A percentile compares a stretch with the other conserved stretches of the same genome.
Evolutionary conservation across 2,888 invertebrate species (phyloP).

Genomic region (Griposia aprilina): DNA sequence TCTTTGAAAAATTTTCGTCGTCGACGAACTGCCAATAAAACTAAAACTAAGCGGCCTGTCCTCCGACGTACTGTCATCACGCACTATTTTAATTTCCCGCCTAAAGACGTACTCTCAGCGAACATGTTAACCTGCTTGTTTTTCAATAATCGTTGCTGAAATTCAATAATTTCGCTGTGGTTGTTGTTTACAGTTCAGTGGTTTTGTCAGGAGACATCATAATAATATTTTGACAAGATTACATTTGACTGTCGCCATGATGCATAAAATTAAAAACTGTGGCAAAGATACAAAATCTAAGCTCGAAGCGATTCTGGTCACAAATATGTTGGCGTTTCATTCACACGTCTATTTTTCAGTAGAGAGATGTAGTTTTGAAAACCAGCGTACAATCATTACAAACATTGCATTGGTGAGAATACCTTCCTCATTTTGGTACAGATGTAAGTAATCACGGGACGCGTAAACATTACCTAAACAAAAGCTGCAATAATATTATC

Average conservation of each 20-base stretch:
- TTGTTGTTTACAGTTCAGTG: not conserved
- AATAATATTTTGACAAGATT: not conserved
- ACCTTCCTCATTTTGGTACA: not conserved
- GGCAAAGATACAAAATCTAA: not conserved
- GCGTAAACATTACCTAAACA: slow-evolving; percentile 24
- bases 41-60: too few species aligned
- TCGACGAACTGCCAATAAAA: too few species aligned
- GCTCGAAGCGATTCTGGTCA: not conserved
- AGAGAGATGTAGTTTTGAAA: not conserved
- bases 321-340: not conserved
- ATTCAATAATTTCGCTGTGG: not conserved
- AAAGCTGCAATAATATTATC: slow-evolving; percentile 32
- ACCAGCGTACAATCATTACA: not conserved
- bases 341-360: not conserved
- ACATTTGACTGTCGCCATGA: not conserved
- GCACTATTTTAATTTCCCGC: too few species aligned
- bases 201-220: not conserved
- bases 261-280: slow-evolving; percentile 5
- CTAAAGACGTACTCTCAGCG: too few species aligned
- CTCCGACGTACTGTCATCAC: too few species aligned
- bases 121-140: not conserved
- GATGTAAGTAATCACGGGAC: slow-evolving; percentile 3
- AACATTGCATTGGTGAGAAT: not conserved
- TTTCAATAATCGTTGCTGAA: not conserved
- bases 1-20: too few species aligned